Base-by-base conservation (phyloP, 2,888 invertebrate genomes). In the Heliconius erato region DNA sequence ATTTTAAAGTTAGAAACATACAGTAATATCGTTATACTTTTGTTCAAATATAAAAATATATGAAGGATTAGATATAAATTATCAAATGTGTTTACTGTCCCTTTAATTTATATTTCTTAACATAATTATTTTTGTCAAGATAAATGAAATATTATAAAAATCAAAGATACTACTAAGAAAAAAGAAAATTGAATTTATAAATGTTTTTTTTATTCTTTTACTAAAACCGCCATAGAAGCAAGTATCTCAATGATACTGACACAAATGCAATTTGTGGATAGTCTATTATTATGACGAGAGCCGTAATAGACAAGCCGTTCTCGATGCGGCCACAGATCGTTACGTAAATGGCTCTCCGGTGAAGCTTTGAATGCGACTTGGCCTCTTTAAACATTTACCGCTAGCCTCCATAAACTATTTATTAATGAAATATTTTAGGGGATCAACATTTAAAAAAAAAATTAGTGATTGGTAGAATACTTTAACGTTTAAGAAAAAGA, bases 321-420 rank as follows among this genome's bases (percentile, higher is more conserved):
- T 87, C 89, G 85, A 85, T 89, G 91, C 88, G 91, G 91, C 89
- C 89, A 86, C 88, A 87, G 89, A 89, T 91, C 89, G 91, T 93
- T 92, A 92, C 90, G 90, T 90, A 92, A 93, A 93, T 93, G 90
- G 90, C 91, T 91, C 89, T 88, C 88, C 85, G 74, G 65, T 69
- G 69, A 59, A 86, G 87, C 81, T 82, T 80, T 76, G 79, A 84
- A 85, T 85, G 78, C 81, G 76, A 74, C 71, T 79, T 82, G 54
- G 67, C 83, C 82, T 85, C 79, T 79, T 84, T 77, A 79, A 78
- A 84, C 80, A 83, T 84, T 84, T 83, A 83, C n/a, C 63, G 49
- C 28, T 76, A 76, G 79, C 80, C 72, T 80, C 74, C 83, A 83
- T 76, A 80, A 82, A 81, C 79, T 79, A 80, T 71, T 74, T 82